Base-by-base conservation (phyloP, 2,888 invertebrate genomes). In the Emmelina monodactyla region DNA sequence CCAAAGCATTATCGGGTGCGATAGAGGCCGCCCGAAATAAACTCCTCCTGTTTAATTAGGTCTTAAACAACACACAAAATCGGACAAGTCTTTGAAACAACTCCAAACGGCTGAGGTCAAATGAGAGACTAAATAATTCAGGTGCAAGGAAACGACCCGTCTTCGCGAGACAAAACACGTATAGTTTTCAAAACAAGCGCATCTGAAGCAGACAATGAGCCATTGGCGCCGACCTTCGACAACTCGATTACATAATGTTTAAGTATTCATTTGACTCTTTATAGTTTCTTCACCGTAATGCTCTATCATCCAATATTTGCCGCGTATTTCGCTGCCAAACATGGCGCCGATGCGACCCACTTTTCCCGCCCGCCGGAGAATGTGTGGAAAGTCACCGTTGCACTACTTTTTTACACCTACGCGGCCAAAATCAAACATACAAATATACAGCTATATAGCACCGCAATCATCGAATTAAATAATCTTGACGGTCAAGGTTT, bases 401-500 rank as follows among this genome's bases (percentile, higher is more conserved):
- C 66, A 75, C 79, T 79, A 78, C 79, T 79, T 79, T n/a, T 79
- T 79, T 76, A 79, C 67, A 67, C 76, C 76, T 25, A 10, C n/a
- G n/a, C n/a, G n/a, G n/a, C n/a, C n/a, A n/a, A n/a, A n/a, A n/a
- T n/a, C n/a, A n/a, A n/a, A n/a, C n/a, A n/a, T n/a, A n/a, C n/a
- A n/a, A n/a, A n/a, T n/a, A n/a, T n/a, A n/a, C n/a, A n/a, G n/a
- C n/a, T n/a, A n/a, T n/a, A n/a, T n/a, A n/a, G n/a, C n/a, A n/a
- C n/a, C n/a, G n/a, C n/a, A n/a, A n/a, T n/a, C n/a, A n/a, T n/a
- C n/a, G n/a, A n/a, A n/a, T n/a, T n/a, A n/a, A n/a, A n/a, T 19
- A 19, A 19, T 19, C 15, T 4, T n/a, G 25, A 46, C 38, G 45
- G 47, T 46, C 50, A 51, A 51, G 49, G 50, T 9, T 28, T 13